These are phyloP conservation scores for Felis catus DNA, from an alignment of 2,113 vertebrate species.

Conservation along the genomic window F.catus_Fca126_mat1.0 CM031412.1:139790501-139791000, in stretches of 20 bases:
- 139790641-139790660: not conserved
- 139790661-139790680: not conserved
- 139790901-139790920: not conserved
- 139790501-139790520: not conserved
- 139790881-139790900: not conserved
- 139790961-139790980: not conserved
- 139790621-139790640: not conserved
- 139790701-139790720: not conserved
- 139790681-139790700: not conserved
- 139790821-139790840: not conserved
- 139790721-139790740: not conserved
- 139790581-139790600: conserved; percentile 13
- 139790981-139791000: too few relatives aligned
- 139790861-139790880: not conserved
- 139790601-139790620: not conserved
- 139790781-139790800: not conserved
- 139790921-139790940: not conserved
- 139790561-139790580: not conserved
- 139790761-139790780: conserved; percentile 1
- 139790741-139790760: conserved; percentile 14
- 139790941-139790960: not conserved
- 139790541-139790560: not conserved
- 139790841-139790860: conserved; percentile 12
- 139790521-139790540: not conserved
- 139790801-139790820: not conserved